Conservation (phyloP, 2,888 invertebrate species). For the Xestoiulus laeticollis region DNA sequence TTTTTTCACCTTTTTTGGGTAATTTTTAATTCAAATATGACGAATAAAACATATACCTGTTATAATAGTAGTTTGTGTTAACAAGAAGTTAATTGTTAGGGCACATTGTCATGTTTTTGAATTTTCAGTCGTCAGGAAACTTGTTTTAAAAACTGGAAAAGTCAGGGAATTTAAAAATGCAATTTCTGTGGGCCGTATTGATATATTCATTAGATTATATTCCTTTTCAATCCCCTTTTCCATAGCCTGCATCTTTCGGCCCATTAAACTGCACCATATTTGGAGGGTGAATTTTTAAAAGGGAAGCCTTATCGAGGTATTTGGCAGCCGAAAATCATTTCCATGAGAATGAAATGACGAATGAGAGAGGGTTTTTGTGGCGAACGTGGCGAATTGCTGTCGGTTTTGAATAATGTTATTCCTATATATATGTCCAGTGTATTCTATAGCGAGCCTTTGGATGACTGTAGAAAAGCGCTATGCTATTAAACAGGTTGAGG, state of each 20-base stretch:
- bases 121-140: no score
- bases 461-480: not conserved
- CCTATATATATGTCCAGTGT: not conserved
- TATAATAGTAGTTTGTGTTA: no score
- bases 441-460: not conserved
- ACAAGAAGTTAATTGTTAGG: no score
- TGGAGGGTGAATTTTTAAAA: not conserved
- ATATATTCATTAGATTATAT: no score
- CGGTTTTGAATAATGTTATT: not conserved
- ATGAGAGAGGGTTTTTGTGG: not conserved
- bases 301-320: not conserved
- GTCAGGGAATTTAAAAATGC: no score
- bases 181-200: no score
- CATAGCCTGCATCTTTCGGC: not conserved
- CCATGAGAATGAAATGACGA: constrained; percentile 9
- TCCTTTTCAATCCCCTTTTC: not conserved
- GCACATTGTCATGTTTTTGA: no score
- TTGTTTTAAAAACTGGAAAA: no score
- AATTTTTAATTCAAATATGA: no score
- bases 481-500: not conserved
- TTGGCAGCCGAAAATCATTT: not conserved
- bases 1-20: no score
- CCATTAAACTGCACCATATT: not conserved
- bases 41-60: no score
- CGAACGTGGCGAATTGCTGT: not conserved